phyloP scores from a whole-genome alignment of 1,140 invertebrate species.

The Euura lappo region DNA sequence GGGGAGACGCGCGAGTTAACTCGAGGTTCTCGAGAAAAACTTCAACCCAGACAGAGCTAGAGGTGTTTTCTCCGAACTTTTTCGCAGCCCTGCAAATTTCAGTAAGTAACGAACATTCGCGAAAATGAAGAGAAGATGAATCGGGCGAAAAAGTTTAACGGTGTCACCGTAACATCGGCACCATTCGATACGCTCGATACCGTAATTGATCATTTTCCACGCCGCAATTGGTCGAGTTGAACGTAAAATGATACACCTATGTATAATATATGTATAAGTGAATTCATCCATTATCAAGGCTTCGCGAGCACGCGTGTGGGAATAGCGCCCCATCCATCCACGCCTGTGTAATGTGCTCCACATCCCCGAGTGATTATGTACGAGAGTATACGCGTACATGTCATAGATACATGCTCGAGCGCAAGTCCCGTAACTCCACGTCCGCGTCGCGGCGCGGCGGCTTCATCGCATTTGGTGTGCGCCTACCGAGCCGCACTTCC shows the following conservation, averaged over 20 bases:
- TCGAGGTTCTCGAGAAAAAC: too few species aligned
- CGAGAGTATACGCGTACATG: not conserved
- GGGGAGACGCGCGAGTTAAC: not conserved
- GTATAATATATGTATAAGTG: not conserved
- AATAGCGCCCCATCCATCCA: too few species aligned
- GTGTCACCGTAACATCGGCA: too few species aligned
- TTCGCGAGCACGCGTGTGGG: not conserved
- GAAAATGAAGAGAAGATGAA: too few species aligned
- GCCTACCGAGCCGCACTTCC: conserved; percentile 3
- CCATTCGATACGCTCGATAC: not conserved
- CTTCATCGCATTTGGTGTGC: conserved; percentile 2
- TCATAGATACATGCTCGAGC: not conserved
- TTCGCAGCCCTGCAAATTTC: not conserved
- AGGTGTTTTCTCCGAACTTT: not conserved
- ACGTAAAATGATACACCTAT: conserved; percentile 7
- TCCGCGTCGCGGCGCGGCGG: not conserved
- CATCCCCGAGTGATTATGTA: not conserved
- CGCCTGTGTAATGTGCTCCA: not conserved
- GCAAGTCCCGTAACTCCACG: not conserved
- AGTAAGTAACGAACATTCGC: not conserved
- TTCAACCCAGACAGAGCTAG: not conserved
- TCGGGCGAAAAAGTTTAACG: too few species aligned
- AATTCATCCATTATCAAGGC: conserved; percentile 1
- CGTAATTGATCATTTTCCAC: not conserved
- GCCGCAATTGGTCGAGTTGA: not conserved